These are phyloP conservation scores for Rhinogobio ventralis DNA, from an alignment of 2,797 vertebrate genomes.

Conservation along the genomic window DNA sequence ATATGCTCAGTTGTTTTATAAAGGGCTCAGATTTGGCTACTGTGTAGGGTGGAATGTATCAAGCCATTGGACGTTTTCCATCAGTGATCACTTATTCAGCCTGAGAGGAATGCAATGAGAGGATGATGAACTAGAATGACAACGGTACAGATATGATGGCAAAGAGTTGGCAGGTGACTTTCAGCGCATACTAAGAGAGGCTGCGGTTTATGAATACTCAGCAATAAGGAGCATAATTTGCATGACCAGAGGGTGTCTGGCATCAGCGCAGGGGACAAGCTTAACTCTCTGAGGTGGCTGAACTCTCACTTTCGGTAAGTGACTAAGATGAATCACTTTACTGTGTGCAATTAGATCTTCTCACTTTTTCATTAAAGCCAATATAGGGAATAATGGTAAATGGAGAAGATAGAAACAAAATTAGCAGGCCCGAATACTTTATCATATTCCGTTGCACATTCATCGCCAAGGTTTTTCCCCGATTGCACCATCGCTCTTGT, in stretches of 20 bases:
- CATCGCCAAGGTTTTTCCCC: conserved; percentile 34
- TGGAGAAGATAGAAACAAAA: conserved; percentile 53
- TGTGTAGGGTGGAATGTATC: background rate
- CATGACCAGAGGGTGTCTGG: conserved; percentile 35
- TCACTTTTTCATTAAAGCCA: conserved; percentile 60
- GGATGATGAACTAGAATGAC: conserved; percentile 11
- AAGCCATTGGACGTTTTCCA: conserved; percentile 5
- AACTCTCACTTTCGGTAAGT: conserved; percentile 47
- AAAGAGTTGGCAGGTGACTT: conserved; percentile 33
- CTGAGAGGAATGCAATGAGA: conserved; percentile 16
- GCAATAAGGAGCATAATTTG: conserved; percentile 40
- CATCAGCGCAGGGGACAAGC: conserved; percentile 36
- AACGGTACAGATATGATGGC: conserved; percentile 19
- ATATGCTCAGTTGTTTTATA: background rate
- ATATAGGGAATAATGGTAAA: conserved; percentile 56
- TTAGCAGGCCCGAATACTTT: conserved; percentile 54
- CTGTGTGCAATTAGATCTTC: conserved; percentile 58
- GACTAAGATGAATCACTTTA: conserved; percentile 61
- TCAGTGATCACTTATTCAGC: background rate
- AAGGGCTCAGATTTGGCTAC: conserved; percentile 19
- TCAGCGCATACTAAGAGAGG: conserved; percentile 7
- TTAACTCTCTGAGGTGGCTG: conserved; percentile 45
- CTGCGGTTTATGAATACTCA: conserved; percentile 35
- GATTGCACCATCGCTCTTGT: conserved; percentile 46
- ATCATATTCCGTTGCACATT: conserved; percentile 55